phyloP scores from a whole-genome alignment of 2,888 invertebrate species.

The Trichogramma dendrolimi region DNA sequence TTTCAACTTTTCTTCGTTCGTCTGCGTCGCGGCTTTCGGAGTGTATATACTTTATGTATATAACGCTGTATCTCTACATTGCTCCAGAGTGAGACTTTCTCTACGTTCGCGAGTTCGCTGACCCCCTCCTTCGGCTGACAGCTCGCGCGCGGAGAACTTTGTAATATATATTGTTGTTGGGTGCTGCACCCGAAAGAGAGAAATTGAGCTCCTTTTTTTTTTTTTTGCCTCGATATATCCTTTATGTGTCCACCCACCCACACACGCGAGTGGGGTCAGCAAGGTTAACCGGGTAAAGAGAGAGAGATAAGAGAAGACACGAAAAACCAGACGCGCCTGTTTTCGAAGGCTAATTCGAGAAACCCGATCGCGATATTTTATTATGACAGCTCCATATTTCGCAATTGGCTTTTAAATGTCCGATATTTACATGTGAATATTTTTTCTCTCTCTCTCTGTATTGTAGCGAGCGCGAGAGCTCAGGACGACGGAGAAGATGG shows the following conservation, averaged over 20 bases:
- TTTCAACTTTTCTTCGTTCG: too few relatives aligned
- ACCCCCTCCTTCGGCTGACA: not conserved
- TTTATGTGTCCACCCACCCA: too few relatives aligned
- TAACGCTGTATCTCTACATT: too few relatives aligned
- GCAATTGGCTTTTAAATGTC: not conserved
- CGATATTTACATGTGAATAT: conserved; percentile 5
- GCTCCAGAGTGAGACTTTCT: conserved; percentile 7
- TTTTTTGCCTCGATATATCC: conserved; percentile 1
- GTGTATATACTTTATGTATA: too few relatives aligned
- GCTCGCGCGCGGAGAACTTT: too few relatives aligned
- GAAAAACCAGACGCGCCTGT: too few relatives aligned
- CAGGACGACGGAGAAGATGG: conserved; percentile 66
- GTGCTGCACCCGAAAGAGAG: not conserved
- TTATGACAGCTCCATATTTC: not conserved
- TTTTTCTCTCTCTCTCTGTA: conserved; percentile 6
- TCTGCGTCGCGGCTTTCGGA: too few relatives aligned
- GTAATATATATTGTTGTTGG: too few relatives aligned
- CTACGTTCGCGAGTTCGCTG: conserved; percentile 17
- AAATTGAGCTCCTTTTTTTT: conserved; percentile 15
- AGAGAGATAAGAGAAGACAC: too few relatives aligned
- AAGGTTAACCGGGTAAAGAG: too few relatives aligned
- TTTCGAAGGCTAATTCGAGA: too few relatives aligned
- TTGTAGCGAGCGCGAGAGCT: conserved; percentile 53
- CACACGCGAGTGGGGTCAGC: too few relatives aligned
- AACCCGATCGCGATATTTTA: not conserved